Base-by-base conservation (phyloP, 2,113 vertebrate genomes). In the Austrofundulus limnaeus region DNA sequence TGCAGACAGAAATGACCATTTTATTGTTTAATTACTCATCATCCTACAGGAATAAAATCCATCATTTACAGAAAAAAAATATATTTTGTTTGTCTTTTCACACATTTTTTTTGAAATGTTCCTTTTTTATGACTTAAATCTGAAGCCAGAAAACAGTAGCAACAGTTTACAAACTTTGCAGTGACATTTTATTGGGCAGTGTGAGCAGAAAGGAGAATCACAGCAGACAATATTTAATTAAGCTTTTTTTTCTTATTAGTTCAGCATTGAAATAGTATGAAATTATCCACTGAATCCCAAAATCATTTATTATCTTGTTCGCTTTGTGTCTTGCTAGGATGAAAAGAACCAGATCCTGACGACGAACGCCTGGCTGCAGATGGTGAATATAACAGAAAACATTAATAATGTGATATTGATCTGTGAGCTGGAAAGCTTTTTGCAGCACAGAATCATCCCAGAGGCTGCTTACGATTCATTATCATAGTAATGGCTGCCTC, bases 281-380 rank as follows among this genome's bases (percentile, higher is more conserved):
- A 15, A 23, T 17, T 12, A 2, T 59, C 12, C 13, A 50, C 41
- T 43, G 17, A 55, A 65, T 52, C 17, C 43, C 38, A 14, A 48
- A 67, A 55, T 62, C 4, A 25, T 17, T 16, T 37, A 13, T 61
- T 43, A 16, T 70, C 7, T 54, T 9, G 1, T 38, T 65, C 55
- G 10, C 16, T 73, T 67, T 68, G 25, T 75, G 25, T 56, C 66
- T 2, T 76, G 12, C 17, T 66, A 94, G 93, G 92, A 94, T 87
- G 93, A 94, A 79, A 93, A 93, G 85, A 93, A 93, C 71, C 93
- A 94, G 85, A 81, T 93, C 45, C 82, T 94, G 57, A 94, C 92
- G 64, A 91, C 91, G 1, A 94, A 94, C 11, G 89, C 92, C 48
- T 93, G 93, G 93, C 82, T 94, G 41, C 92, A 92, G 78, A 93